phyloP scores from a whole-genome alignment of 2,888 invertebrate genomes.

The Drosophila cyrtoloma region DNA sequence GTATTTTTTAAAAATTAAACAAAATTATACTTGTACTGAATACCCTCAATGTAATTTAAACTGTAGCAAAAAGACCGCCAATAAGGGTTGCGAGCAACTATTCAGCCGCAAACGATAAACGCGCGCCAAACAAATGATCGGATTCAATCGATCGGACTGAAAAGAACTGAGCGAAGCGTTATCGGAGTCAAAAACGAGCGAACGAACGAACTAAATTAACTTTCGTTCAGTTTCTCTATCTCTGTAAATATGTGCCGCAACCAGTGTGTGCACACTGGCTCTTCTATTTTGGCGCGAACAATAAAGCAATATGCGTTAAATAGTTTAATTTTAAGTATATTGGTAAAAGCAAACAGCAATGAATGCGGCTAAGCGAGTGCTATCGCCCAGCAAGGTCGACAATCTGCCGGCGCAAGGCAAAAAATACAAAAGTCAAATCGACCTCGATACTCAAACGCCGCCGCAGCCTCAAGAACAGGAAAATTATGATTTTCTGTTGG shows the following conservation, averaged over 20 bases:
- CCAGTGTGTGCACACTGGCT: constrained; percentile 30
- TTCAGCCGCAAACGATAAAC: neutral
- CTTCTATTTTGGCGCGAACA: constrained; percentile 44
- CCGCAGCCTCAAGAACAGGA: constrained; percentile 41
- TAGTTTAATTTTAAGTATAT: neutral
- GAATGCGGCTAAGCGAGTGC: constrained; percentile 55
- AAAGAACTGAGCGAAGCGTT: neutral
- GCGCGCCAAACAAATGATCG: neutral
- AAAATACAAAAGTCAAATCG: constrained; percentile 44
- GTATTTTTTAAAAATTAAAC: neutral
- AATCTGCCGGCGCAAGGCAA: constrained; percentile 39
- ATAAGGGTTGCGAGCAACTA: neutral
- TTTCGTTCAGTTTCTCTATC: neutral
- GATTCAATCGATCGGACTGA: neutral
- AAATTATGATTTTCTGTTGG: constrained; percentile 72
- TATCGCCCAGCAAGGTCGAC: constrained; percentile 61
- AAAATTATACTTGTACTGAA: neutral
- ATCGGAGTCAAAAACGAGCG: neutral
- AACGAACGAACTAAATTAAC: constrained; percentile 12
- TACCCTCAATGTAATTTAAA: neutral
- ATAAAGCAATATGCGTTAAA: constrained; percentile 24
- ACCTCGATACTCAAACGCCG: neutral
- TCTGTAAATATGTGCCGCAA: neutral
- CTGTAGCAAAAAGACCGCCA: constrained; percentile 3
- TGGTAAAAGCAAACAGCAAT: neutral